A percentile compares a stretch with the other conserved stretches of the same genome.
Evolutionary conservation across 1,140 invertebrate species (phyloP).

Genomic region (Meloidogyne floridensis): DNA sequence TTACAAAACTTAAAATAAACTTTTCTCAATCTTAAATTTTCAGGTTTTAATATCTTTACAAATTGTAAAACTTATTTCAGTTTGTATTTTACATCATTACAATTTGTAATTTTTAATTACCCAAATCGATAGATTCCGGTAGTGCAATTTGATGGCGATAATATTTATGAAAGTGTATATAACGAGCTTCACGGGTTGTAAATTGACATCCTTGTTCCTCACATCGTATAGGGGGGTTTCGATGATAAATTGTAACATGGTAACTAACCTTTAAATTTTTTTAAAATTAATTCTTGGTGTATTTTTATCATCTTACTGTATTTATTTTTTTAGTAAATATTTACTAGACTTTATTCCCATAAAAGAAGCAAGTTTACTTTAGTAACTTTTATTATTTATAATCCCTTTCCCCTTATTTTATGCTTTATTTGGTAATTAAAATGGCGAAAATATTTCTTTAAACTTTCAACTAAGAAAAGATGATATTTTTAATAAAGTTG

Average conservation of each 20-base stretch:
- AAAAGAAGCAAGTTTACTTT: too few species aligned
- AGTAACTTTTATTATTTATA: too few species aligned
- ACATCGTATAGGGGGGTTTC: constrained; percentile 63
- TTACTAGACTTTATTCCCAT: neutral
- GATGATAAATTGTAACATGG: constrained; percentile 65
- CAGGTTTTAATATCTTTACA: neutral
- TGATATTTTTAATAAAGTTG: too few species aligned
- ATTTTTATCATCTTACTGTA: too few species aligned
- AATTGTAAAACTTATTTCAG: too few species aligned
- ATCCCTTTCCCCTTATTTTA: too few species aligned
- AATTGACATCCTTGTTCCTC: constrained; percentile 60
- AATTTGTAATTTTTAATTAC: constrained; percentile 31
- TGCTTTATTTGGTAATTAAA: too few species aligned
- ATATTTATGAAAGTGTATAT: constrained; percentile 66
- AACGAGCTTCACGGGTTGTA: constrained; percentile 57
- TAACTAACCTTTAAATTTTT: constrained; percentile 31
- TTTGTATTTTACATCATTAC: neutral
- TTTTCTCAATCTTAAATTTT: neutral
- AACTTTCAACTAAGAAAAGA: too few species aligned
- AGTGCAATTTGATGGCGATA: constrained; percentile 62
- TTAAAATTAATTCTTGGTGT: neutral
- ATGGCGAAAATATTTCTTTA: too few species aligned
- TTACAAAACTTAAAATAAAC: too few species aligned
- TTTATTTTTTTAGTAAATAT: neutral
- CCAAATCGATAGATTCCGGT: constrained; percentile 61